Conservation (phyloP, 2,113 vertebrate species). For the Mystacornis crossleyi region DNA sequence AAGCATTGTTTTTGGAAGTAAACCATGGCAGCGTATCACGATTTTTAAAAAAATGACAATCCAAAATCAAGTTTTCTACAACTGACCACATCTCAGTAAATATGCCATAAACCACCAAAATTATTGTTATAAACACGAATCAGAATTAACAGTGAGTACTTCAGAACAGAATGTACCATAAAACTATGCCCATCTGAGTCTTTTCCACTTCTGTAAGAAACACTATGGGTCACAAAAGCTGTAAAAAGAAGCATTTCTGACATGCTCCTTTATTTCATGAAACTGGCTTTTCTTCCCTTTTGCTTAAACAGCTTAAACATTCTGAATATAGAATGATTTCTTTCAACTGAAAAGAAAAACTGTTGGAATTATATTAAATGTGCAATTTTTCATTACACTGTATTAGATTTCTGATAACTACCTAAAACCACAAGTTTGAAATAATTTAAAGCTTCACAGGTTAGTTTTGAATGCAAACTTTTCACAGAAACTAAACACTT, state of each 20-base stretch:
- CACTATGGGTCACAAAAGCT: background rate
- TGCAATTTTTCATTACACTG: background rate
- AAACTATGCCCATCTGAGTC: background rate
- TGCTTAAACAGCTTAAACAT: background rate
- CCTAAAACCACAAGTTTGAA: background rate
- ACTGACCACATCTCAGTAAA: background rate
- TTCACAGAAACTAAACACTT: background rate
- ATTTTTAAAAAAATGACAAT: background rate
- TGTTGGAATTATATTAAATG: background rate
- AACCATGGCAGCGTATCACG: background rate
- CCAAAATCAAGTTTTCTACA: background rate
- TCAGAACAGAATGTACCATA: background rate
- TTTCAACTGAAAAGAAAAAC: background rate
- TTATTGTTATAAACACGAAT: background rate
- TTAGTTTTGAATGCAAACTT: background rate
- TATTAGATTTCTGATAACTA: background rate
- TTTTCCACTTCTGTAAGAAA: background rate
- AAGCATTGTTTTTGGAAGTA: fast-evolving
- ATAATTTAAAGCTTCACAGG: background rate
- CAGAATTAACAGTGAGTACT: background rate
- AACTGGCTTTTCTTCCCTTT: background rate
- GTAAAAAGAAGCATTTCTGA: background rate
- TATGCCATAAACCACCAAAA: background rate
- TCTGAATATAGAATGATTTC: background rate
- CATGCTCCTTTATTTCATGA: background rate